Conservation (phyloP, 2,113 vertebrate genomes). For the Agelaius tricolor region DNA sequence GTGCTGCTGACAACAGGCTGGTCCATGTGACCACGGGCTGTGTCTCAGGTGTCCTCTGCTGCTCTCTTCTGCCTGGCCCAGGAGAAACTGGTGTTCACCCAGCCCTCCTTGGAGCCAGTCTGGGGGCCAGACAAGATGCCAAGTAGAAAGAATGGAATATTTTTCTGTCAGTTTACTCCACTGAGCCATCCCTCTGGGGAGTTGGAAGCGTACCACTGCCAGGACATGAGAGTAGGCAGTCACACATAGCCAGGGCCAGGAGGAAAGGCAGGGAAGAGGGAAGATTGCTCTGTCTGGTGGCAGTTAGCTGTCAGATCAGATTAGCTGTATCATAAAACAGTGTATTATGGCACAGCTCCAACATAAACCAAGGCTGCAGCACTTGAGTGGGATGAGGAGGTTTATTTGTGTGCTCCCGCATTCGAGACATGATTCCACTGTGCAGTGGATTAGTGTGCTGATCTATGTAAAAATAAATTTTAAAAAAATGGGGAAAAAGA, state of each 20-base stretch:
- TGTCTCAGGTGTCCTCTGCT: accelerated
- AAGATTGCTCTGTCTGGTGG: slow-evolving; percentile 19
- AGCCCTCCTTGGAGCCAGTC: accelerated
- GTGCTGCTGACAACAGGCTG: accelerated
- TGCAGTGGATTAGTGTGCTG: background rate
- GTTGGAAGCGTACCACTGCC: accelerated
- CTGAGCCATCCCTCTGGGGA: background rate
- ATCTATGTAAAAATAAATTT: background rate
- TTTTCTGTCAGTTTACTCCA: background rate
- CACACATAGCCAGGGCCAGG: background rate
- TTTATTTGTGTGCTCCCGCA: background rate
- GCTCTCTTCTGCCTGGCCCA: background rate
- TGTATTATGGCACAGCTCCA: slow-evolving; percentile 28
- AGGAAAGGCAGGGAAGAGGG: background rate
- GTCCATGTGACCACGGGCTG: too few species aligned
- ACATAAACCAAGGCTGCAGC: background rate
- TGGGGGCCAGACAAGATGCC: background rate
- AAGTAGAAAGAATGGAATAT: background rate
- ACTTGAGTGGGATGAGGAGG: slow-evolving; percentile 25
- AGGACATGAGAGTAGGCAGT: background rate
- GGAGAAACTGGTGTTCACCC: background rate
- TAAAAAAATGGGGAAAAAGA: background rate
- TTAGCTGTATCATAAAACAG: slow-evolving; percentile 31
- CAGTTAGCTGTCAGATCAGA: slow-evolving; percentile 48
- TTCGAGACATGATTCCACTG: background rate